Conservation (phyloP, 2,113 vertebrate genomes). For the Rhinolophus ferrumequinum region DNA sequence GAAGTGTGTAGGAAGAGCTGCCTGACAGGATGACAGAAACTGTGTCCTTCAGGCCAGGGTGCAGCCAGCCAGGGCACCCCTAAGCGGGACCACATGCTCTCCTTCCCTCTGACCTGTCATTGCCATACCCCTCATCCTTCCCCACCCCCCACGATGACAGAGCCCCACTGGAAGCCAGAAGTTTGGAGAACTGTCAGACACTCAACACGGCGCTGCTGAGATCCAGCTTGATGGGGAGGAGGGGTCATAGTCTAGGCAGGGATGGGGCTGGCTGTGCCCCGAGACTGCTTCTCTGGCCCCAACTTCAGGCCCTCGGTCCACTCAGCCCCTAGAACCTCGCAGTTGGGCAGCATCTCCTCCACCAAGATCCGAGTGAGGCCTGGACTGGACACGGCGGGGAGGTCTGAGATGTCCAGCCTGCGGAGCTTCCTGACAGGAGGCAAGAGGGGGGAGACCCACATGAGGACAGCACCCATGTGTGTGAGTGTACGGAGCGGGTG, state of each 20-base stretch:
- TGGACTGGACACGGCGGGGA: slow-evolving; percentile 84
- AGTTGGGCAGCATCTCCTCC: slow-evolving; percentile 92
- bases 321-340: slow-evolving; percentile 85
- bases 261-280: background rate
- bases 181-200: background rate
- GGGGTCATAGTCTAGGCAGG: background rate
- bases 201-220: accelerated
- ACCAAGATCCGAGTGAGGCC: slow-evolving; percentile 89
- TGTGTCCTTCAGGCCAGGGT: background rate
- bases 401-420: slow-evolving; percentile 87
- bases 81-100: background rate
- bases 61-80: background rate
- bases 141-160: accelerated
- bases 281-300: background rate
- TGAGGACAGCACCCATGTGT: background rate
- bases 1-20: background rate
- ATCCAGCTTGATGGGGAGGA: accelerated
- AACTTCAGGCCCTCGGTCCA: slow-evolving; percentile 72
- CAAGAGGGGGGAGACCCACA: accelerated
- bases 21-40: background rate
- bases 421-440: slow-evolving; percentile 84
- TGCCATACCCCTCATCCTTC: background rate
- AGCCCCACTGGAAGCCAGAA: background rate
- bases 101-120: background rate
- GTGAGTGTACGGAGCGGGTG: accelerated